Conservation (phyloP, 53 echinoderm and acorn worm species). For the Antedon mediterranea region DNA sequence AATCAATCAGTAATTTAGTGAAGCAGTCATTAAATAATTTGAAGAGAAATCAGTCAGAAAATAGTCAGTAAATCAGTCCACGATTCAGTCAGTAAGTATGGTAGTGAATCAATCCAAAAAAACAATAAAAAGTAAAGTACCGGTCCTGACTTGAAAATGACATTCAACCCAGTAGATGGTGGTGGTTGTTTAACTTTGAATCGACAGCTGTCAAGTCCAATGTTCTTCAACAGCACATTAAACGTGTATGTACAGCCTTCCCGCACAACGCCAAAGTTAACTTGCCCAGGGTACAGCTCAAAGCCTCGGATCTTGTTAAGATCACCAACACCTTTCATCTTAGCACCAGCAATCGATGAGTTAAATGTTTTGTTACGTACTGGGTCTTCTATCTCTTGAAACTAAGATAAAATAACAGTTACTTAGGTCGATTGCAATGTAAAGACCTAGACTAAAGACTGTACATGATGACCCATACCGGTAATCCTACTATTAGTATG, state of each 20-base stretch:
- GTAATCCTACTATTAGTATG: background rate
- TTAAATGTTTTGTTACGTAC: conserved; percentile 76
- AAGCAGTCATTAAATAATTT: too few relatives aligned
- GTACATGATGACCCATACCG: background rate
- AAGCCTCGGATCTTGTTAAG: conserved; percentile 78
- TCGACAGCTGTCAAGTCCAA: conserved; percentile 79
- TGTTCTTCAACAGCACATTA: conserved; percentile 72
- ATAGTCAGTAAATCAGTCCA: too few relatives aligned
- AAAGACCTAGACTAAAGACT: background rate
- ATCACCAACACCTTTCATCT: conserved; percentile 32
- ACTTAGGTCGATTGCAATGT: too few relatives aligned
- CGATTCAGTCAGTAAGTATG: too few relatives aligned
- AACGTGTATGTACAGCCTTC: conserved; percentile 95
- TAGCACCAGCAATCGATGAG: conserved; percentile 71
- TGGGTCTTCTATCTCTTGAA: conserved; percentile 67
- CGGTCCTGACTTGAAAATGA: conserved; percentile 85
- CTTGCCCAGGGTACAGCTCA: conserved; percentile 83
- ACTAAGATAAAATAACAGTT: too few relatives aligned
- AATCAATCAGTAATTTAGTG: too few relatives aligned
- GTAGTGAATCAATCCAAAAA: too few relatives aligned
- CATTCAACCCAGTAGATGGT: conserved; percentile 83
- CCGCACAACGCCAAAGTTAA: conserved; percentile 68
- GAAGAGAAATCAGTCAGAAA: too few relatives aligned
- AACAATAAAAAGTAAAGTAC: conserved; percentile 27
- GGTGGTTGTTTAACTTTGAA: conserved; percentile 92